Conservation (phyloP, 2,888 invertebrate species). For the Tenthredo mesomela region DNA sequence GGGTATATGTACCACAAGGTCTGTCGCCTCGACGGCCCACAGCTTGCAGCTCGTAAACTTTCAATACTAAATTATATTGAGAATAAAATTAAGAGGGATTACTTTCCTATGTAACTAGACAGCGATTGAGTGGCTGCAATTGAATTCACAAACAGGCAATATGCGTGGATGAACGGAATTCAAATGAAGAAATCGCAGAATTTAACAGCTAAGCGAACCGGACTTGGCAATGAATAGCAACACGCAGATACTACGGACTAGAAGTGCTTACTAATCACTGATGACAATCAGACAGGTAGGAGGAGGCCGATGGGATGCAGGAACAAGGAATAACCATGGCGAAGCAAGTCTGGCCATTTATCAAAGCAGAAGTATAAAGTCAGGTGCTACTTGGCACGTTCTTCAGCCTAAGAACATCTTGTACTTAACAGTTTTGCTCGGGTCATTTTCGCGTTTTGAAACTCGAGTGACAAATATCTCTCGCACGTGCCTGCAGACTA, state of each 20-base stretch:
- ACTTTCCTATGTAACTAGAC: slow-evolving; percentile 24
- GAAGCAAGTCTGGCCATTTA: slow-evolving; percentile 5
- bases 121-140: slow-evolving; percentile 35
- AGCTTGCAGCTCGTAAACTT: slow-evolving; percentile 24
- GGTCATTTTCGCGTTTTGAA: background rate
- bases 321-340: slow-evolving; percentile 10
- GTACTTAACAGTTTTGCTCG: slow-evolving; percentile 11
- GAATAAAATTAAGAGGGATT: slow-evolving; percentile 28
- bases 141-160: slow-evolving; percentile 20
- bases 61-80: slow-evolving; percentile 21
- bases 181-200: slow-evolving; percentile 29
- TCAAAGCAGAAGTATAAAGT: slow-evolving; percentile 19
- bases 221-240: slow-evolving; percentile 47
- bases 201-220: slow-evolving; percentile 20
- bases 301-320: slow-evolving; percentile 13
- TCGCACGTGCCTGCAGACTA: slow-evolving; percentile 9
- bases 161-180: slow-evolving; percentile 32
- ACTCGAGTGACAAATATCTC: slow-evolving; percentile 21
- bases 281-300: background rate
- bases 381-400: slow-evolving; percentile 14
- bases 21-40: slow-evolving; percentile 40
- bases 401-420: slow-evolving; percentile 1
- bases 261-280: slow-evolving; percentile 38
- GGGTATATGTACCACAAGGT: slow-evolving; percentile 41
- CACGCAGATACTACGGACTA: slow-evolving; percentile 33